A percentile compares a stretch with the other conserved stretches of the same genome.
Conservation (phyloP, 1,140 invertebrate genomes). For the Lepidurus apus region DNA sequence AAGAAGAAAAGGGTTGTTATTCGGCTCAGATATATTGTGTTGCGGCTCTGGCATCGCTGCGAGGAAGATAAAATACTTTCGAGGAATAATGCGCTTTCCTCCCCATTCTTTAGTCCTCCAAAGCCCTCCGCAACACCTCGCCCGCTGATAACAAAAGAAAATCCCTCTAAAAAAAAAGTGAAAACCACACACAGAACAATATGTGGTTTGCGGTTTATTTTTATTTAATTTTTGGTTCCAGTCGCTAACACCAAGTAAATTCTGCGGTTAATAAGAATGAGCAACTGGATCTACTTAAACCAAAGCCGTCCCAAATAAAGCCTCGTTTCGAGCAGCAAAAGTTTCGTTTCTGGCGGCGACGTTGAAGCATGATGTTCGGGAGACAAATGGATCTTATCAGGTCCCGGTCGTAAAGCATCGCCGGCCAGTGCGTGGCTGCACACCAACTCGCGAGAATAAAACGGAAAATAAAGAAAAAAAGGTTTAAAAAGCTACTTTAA, state of each 20-base stretch:
- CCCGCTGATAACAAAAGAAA: background rate
- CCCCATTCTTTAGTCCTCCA: background rate
- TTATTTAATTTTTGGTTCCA: background rate
- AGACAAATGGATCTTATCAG: slow-evolving; percentile 22
- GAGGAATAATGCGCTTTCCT: background rate
- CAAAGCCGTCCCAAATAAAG: background rate
- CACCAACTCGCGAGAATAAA: background rate
- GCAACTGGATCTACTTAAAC: too few relatives aligned
- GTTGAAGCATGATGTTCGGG: background rate
- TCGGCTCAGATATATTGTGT: too few relatives aligned
- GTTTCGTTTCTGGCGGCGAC: background rate
- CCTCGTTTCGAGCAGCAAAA: background rate
- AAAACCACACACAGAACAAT: background rate
- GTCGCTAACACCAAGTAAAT: too few relatives aligned
- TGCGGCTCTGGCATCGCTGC: background rate
- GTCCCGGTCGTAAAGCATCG: background rate
- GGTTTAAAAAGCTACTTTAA: too few relatives aligned
- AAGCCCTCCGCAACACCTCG: background rate
- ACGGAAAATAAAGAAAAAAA: background rate
- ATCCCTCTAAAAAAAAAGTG: background rate
- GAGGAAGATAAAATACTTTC: background rate
- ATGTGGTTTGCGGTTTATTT: background rate
- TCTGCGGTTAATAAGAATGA: too few relatives aligned
- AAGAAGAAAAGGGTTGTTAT: background rate
- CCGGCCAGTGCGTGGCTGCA: slow-evolving; percentile 12